phyloP scores from a whole-genome alignment of 2,888 invertebrate genomes.

The Cephus pygmeus region DNA sequence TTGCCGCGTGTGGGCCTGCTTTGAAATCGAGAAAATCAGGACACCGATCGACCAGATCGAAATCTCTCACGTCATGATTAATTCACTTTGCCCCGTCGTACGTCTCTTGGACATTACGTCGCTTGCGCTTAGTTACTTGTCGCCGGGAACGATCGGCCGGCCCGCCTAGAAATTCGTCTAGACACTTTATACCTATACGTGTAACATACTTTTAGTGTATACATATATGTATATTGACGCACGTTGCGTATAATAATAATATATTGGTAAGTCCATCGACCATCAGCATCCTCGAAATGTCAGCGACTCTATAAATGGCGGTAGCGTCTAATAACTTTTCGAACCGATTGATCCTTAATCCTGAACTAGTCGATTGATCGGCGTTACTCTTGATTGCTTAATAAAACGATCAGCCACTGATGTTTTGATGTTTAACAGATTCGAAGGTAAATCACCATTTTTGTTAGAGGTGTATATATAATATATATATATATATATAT shows the following conservation, averaged over 20 bases:
- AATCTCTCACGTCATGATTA: conserved; percentile 14
- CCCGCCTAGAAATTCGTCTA: neutral
- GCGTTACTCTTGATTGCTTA: neutral
- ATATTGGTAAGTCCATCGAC: neutral
- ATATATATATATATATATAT: neutral
- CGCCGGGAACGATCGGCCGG: neutral
- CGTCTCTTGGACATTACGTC: neutral
- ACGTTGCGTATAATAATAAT: neutral
- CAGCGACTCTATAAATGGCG: conserved; percentile 10
- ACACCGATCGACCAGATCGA: neutral
- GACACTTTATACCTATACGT: neutral
- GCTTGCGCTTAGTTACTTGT: neutral
- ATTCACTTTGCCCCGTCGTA: neutral
- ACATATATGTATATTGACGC: neutral
- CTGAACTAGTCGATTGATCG: neutral
- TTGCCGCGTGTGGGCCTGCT: neutral
- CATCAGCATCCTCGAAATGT: neutral
- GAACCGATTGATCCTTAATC: neutral
- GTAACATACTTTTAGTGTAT: neutral
- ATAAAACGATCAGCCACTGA: neutral
- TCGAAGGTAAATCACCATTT: neutral
- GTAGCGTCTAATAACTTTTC: conserved; percentile 2
- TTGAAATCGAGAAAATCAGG: conserved; percentile 1
- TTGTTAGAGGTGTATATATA: no score
- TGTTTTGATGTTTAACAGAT: neutral